phyloP scores from a whole-genome alignment of 2,797 vertebrate genomes.

The Sebastes vulpes region DNA sequence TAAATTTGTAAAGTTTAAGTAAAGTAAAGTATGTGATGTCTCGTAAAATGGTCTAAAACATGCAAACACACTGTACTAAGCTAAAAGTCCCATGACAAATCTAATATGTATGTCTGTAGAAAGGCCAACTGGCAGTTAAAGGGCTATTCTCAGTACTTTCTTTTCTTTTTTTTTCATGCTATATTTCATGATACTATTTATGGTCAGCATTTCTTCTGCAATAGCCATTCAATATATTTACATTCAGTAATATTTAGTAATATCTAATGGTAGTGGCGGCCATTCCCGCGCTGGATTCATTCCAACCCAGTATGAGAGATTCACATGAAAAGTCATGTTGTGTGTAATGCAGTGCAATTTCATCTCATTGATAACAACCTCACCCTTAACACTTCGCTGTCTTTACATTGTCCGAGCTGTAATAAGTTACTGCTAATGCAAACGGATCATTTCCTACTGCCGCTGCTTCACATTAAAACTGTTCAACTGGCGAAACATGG shows the following conservation, averaged over 20 bases:
- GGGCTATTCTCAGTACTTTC: neutral
- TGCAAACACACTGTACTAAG: neutral
- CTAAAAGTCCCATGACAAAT: neutral
- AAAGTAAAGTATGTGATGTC: neutral
- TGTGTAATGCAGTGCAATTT: neutral
- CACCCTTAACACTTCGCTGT: no score
- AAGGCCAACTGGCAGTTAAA: neutral
- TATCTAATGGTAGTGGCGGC: neutral
- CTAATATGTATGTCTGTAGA: neutral
- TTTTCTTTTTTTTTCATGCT: no score
- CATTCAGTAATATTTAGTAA: neutral
- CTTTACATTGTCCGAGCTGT: no score
- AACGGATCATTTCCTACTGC: neutral
- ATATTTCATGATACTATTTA: neutral
- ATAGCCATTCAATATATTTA: neutral
- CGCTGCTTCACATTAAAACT: neutral
- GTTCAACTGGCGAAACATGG: neutral
- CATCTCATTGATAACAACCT: neutral
- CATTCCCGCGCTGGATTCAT: neutral
- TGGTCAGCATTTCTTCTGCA: neutral
- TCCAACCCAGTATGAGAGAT: neutral
- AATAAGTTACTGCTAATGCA: no score
- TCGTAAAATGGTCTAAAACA: neutral
- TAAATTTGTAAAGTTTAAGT: neutral
- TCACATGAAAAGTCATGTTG: neutral